phyloP scores from a whole-genome alignment of 2,797 vertebrate species.

The Poeciliopsis presidionis region DNA sequence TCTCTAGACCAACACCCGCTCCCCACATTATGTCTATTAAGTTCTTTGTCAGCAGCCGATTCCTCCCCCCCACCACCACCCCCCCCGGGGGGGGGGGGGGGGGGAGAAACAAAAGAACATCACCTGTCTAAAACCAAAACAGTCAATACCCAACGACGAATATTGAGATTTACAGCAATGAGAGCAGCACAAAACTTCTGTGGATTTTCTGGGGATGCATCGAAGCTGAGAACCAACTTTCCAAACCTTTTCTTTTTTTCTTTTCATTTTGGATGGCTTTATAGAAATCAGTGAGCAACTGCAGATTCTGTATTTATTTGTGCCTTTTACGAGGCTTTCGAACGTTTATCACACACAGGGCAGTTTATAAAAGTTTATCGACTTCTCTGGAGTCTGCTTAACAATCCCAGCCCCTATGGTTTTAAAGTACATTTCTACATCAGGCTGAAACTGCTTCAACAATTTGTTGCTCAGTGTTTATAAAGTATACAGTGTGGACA shows the following conservation, averaged over 20 bases:
- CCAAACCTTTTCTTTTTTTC: conserved; percentile 1
- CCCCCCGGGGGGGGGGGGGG: too few species aligned
- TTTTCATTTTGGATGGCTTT: conserved; percentile 5
- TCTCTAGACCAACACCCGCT: too few species aligned
- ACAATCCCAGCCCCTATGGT: neutral
- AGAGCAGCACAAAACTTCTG: neutral
- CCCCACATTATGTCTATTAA: too few species aligned
- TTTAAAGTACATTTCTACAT: neutral
- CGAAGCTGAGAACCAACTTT: neutral
- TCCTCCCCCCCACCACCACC: too few species aligned
- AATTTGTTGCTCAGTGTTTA: neutral
- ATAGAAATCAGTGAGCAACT: conserved; percentile 5
- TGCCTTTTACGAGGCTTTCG: conserved; percentile 12
- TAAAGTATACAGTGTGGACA: neutral
- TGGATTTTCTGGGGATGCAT: neutral
- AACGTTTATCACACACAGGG: neutral
- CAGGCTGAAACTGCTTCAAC: neutral
- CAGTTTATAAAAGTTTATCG: conserved; percentile 19
- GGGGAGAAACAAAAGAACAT: neutral
- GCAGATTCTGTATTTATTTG: conserved; percentile 19
- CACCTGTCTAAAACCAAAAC: conserved; percentile 6
- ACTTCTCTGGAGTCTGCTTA: neutral
- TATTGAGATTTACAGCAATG: neutral
- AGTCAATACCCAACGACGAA: neutral
- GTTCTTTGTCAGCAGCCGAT: too few species aligned